Percentiles rank a stretch among this genome's conserved stretches.
phyloP scores from a whole-genome alignment of 2,797 vertebrate genomes.

The Rhabdophis nuchalis region DNA sequence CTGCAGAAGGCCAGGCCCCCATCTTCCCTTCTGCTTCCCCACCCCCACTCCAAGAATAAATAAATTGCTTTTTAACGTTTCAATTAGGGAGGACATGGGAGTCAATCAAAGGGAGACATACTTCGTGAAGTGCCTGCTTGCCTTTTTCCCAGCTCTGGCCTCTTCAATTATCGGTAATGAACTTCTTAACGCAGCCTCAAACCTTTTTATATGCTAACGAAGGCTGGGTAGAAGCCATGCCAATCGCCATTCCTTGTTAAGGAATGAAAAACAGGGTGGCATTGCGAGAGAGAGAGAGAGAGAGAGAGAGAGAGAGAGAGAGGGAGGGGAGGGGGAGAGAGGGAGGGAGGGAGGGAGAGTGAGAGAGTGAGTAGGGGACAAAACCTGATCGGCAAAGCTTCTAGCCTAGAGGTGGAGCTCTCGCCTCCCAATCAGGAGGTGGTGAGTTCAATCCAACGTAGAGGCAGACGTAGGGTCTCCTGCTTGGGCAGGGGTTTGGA shows the following conservation, averaged over 20 bases:
- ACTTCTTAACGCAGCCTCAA: slow-evolving; percentile 78
- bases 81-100: slow-evolving; percentile 72
- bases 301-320: no score
- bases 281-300: slow-evolving; percentile 21
- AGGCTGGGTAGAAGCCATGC: slow-evolving; percentile 76
- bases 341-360: no score
- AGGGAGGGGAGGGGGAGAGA: no score
- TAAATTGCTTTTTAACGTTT: slow-evolving; percentile 70
- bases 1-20: neutral
- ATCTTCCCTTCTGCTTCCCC: slow-evolving; percentile 33
- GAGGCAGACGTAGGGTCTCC: no score
- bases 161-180: slow-evolving; percentile 95
- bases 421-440: no score
- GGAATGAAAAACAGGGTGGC: slow-evolving; percentile 71
- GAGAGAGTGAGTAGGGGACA: no score
- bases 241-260: slow-evolving; percentile 84
- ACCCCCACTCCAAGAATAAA: neutral
- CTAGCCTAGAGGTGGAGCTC: no score
- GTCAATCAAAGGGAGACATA: slow-evolving; percentile 71
- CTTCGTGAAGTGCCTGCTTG: slow-evolving; percentile 68
- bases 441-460: no score
- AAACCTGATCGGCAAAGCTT: neutral
- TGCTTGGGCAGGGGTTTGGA: no score
- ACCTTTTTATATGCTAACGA: slow-evolving; percentile 81
- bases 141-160: slow-evolving; percentile 69